Evolutionary conservation across 2,888 invertebrate species (phyloP).

Genomic region (Mythimna pallens): DNA sequence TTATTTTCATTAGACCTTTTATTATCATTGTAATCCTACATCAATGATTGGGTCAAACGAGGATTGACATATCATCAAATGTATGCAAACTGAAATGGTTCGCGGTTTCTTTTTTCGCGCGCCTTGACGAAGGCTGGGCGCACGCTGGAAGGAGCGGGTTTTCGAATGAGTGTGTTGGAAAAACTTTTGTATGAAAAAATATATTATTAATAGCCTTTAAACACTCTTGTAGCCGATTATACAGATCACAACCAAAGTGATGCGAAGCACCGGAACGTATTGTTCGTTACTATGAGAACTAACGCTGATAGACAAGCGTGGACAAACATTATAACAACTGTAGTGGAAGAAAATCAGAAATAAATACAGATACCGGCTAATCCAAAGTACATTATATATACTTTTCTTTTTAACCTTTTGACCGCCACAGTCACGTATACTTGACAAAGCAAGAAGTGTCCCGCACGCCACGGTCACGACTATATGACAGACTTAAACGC

Average conservation of each 20-base stretch:
- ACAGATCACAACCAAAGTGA: constrained; percentile 55
- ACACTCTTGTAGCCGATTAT: constrained; percentile 40
- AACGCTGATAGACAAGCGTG: constrained; percentile 1
- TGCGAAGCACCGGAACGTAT: constrained; percentile 49
- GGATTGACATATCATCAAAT: too few species aligned
- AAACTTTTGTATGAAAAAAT: not conserved
- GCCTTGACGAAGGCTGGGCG: too few species aligned
- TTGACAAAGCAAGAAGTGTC: not conserved
- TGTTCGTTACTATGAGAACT: constrained; percentile 10
- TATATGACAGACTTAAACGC: too few species aligned
- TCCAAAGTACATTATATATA: not conserved
- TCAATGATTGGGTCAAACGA: too few species aligned
- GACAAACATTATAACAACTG: not conserved
- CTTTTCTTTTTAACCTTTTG: not conserved
- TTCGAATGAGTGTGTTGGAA: not conserved
- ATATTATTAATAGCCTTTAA: not conserved
- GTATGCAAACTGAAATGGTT: too few species aligned
- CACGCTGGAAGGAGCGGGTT: too few species aligned
- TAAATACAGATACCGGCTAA: not conserved
- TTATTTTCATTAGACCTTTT: too few species aligned
- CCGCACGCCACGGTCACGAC: too few species aligned
- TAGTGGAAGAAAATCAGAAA: not conserved
- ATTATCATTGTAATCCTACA: too few species aligned
- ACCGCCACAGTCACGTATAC: not conserved
- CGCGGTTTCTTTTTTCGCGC: too few species aligned